Evolutionary conservation across 2,888 invertebrate genomes (phyloP).

Genomic region (Cephus nigrinus): DNA sequence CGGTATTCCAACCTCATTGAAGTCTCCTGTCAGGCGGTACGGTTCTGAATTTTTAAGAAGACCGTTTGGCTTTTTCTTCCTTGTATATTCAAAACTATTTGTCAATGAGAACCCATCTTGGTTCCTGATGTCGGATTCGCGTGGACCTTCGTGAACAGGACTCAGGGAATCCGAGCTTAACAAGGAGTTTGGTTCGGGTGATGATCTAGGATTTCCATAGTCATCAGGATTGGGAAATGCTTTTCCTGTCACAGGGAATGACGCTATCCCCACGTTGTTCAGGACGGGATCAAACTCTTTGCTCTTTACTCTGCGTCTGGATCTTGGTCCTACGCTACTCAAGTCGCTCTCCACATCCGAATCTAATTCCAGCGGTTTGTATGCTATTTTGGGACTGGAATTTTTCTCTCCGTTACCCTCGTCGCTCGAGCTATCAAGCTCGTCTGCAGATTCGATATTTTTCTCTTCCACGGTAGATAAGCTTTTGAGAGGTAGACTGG

Average conservation of each 20-base stretch:
- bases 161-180: conserved; percentile 13
- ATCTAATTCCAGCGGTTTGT: conserved; percentile 56
- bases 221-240: conserved; percentile 55
- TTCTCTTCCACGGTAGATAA: conserved; percentile 9
- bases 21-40: conserved; percentile 47
- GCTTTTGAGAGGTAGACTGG: conserved; percentile 8
- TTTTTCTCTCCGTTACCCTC: conserved; percentile 38
- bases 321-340: conserved; percentile 41
- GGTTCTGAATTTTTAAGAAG: background rate
- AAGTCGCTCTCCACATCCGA: conserved; percentile 59
- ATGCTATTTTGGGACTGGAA: conserved; percentile 45
- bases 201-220: conserved; percentile 43
- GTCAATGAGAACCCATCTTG: conserved; percentile 42
- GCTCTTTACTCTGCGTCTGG: conserved; percentile 43
- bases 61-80: conserved; percentile 17
- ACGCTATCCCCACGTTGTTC: conserved; percentile 9
- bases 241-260: conserved; percentile 20
- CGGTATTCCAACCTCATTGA: conserved; percentile 63
- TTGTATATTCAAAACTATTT: conserved; percentile 43
- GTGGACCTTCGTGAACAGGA: conserved; percentile 9
- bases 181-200: conserved; percentile 1
- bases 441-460: conserved; percentile 40
- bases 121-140: conserved; percentile 4
- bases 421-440: conserved; percentile 52
- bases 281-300: conserved; percentile 37